phyloP scores from a whole-genome alignment of 2,888 invertebrate species.

The Rotaria socialis region DNA sequence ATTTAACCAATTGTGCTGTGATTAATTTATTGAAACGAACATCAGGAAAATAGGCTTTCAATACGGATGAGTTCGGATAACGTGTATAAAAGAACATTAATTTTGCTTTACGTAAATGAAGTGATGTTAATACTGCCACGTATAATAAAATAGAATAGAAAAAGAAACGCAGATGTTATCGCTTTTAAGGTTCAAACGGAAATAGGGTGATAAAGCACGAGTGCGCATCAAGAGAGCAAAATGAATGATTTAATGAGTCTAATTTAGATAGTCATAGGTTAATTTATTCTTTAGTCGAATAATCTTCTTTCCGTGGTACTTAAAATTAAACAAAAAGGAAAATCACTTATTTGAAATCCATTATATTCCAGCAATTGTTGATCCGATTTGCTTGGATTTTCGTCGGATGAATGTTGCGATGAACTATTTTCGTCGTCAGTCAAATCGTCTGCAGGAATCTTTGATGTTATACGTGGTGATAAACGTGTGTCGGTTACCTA shows the following conservation, averaged over 20 bases:
- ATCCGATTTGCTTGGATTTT: background rate
- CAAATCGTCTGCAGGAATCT: background rate
- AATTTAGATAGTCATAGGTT: background rate
- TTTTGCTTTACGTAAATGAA: constrained; percentile 99
- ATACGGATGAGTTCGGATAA: constrained; percentile 94
- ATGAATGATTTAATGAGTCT: background rate
- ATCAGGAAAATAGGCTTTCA: constrained; percentile 99
- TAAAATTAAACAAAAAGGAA: background rate
- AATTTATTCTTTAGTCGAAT: background rate
- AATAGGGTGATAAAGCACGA: background rate
- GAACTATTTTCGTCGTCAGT: constrained; percentile 25
- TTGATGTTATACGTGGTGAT: background rate
- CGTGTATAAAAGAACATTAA: constrained; percentile 99
- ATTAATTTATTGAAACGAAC: constrained; percentile 99
- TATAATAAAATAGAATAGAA: background rate
- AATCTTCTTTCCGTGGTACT: background rate
- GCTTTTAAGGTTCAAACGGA: background rate
- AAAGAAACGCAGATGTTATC: background rate
- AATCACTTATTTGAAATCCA: constrained; percentile 30
- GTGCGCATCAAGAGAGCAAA: background rate
- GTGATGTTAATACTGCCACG: constrained; percentile 67
- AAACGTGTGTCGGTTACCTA: constrained; percentile 31
- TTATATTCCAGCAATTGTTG: background rate
- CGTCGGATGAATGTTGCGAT: background rate
- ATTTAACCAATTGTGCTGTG: constrained; percentile 99